A percentile compares a stretch with the other conserved stretches of the same genome.
phyloP scores from a whole-genome alignment of 2,797 vertebrate genomes.

The Tadarida brasiliensis region DNA sequence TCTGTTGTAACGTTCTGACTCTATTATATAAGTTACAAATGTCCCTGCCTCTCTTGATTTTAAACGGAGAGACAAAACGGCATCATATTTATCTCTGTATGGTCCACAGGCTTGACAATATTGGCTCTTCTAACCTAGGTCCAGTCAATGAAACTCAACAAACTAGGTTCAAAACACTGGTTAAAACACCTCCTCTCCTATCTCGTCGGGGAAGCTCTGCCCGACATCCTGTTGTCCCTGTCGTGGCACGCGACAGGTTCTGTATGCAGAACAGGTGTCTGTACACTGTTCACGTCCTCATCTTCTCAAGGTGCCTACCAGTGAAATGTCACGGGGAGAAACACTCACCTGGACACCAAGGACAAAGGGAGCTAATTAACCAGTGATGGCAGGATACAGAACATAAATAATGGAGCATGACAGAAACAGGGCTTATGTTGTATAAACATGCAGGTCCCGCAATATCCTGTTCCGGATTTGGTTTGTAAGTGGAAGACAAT shows the following conservation, averaged over 20 bases:
- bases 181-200: neutral
- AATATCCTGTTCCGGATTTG: neutral
- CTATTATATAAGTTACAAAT: neutral
- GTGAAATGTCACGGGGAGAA: neutral
- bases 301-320: constrained; percentile 4
- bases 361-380: constrained; percentile 58
- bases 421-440: neutral
- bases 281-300: neutral
- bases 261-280: neutral
- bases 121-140: constrained; percentile 29
- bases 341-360: constrained; percentile 20
- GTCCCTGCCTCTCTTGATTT: neutral
- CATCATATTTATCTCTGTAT: neutral
- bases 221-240: neutral
- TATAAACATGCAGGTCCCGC: neutral
- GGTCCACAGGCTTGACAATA: constrained; percentile 3
- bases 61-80: neutral
- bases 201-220: neutral
- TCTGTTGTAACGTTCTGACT: neutral
- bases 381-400: neutral
- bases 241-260: neutral
- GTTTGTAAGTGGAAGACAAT: constrained; percentile 38
- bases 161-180: constrained; percentile 20
- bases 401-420: constrained; percentile 25
- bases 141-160: constrained; percentile 57